Base-by-base conservation (phyloP, 2,797 vertebrate genomes). In the Ctenopoma multispine region DNA sequence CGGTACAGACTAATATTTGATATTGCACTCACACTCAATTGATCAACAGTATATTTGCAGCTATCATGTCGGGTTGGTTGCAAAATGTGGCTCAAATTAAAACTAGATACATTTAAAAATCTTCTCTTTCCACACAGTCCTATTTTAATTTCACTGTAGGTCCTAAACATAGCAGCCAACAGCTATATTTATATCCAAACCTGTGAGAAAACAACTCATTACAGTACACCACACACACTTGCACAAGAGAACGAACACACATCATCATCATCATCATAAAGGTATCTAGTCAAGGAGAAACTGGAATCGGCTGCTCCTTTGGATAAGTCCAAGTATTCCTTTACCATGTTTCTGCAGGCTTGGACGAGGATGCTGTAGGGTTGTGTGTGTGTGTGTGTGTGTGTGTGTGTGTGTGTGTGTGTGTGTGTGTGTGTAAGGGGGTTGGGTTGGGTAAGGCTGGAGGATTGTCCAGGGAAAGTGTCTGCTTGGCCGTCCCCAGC, bases 401-500 rank as follows among this genome's bases (percentile, higher is more conserved):
- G 65, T 17, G 51, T 49, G 10, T 60, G 29, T 54, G 50, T 29
- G 48, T 34, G 48, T 46, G 65, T 44, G 24, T 46, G 60, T 59
- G 56, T 64, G 63, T 58, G 41, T 72, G 36, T 44, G 57, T 50
- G 58, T 14, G 5, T 0, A 24, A 0, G 36, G 48, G 48, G 20
- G 38, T 1, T 27, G 64, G 46, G 60, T 54, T 4, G 72, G 66
- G 66, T 56, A 27, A 75, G 66, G 69, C 64, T 60, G 61, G 64
- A 46, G 69, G 82, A 77, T 75, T 72, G 78, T 90, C 87, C 85
- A 84, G 84, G 86, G 83, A 87, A 79, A 87, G 75, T 75, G 89
- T 88, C 90, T 89, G 86, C 83, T 86, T 90, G 83, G 89, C 87
- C 62, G 67, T 86, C 77, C 49, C 82, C 58, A 63, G 83, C 79